Evolutionary conservation across 2,888 invertebrate genomes (phyloP).

Genomic region (Pandemis cinnamomeana): DNA sequence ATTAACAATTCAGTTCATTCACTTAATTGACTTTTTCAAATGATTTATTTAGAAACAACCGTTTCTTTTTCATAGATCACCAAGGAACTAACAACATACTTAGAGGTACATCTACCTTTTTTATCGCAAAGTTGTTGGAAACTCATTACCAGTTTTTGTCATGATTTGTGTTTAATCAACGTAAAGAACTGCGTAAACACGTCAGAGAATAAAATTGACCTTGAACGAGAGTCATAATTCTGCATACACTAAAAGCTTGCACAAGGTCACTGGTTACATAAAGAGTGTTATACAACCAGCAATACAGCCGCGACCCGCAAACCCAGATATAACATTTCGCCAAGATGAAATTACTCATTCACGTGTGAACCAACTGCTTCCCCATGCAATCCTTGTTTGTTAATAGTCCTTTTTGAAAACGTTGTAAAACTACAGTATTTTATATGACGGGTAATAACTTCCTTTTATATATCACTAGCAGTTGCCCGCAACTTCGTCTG

Average conservation of each 20-base stretch:
- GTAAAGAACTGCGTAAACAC: slow-evolving; percentile 7
- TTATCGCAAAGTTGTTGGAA: not conserved
- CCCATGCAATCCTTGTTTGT: not conserved
- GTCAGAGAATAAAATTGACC: slow-evolving; percentile 56
- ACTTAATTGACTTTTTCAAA: not conserved
- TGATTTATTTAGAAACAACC: not conserved
- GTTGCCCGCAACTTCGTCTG: too few species aligned
- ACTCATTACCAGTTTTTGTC: not conserved
- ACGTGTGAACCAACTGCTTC: slow-evolving; percentile 3
- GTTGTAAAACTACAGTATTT: not conserved
- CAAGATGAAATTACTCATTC: slow-evolving; percentile 9
- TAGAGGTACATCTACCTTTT: not conserved
- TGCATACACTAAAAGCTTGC: slow-evolving; percentile 50
- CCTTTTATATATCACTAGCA: too few species aligned
- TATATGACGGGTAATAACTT: not conserved
- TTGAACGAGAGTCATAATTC: slow-evolving; percentile 53
- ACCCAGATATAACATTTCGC: slow-evolving; percentile 49
- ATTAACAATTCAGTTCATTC: not conserved
- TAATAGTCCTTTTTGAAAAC: not conserved
- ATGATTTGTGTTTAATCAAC: not conserved
- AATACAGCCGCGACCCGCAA: slow-evolving; percentile 51
- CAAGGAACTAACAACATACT: not conserved
- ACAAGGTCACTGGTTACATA: slow-evolving; percentile 67
- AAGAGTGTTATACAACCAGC: slow-evolving; percentile 56
- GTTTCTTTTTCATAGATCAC: not conserved